Evolutionary conservation across 2,797 vertebrate genomes (phyloP).

Genomic region (Microctenopoma lineatum): DNA sequence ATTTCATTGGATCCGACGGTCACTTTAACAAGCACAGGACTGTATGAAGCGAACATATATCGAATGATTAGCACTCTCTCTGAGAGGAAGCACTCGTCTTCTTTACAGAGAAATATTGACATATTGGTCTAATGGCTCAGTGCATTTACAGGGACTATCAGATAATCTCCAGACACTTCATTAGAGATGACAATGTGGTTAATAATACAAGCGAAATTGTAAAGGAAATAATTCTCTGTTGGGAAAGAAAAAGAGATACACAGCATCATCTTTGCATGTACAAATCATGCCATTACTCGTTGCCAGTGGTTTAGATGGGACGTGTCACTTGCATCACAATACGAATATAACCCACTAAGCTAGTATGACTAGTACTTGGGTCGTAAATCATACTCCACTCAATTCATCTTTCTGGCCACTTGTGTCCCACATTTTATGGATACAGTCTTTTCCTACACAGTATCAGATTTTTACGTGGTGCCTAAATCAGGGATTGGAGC

Average conservation of each 20-base stretch:
- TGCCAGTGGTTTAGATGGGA: slow-evolving; percentile 31
- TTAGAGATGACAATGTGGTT: slow-evolving; percentile 34
- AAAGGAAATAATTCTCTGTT: background rate
- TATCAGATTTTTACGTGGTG: background rate
- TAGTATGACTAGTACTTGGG: slow-evolving; percentile 27
- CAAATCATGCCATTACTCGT: slow-evolving; percentile 41
- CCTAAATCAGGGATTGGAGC: background rate
- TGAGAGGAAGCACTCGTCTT: slow-evolving; percentile 10
- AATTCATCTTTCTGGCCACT: slow-evolving; percentile 25
- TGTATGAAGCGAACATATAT: slow-evolving; percentile 24
- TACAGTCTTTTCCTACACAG: background rate
- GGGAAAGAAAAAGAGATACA: background rate
- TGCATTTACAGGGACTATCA: slow-evolving; percentile 36
- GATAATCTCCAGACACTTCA: slow-evolving; percentile 54
- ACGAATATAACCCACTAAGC: slow-evolving; percentile 32
- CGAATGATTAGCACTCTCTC: slow-evolving; percentile 24
- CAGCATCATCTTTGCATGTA: background rate
- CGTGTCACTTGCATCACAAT: slow-evolving; percentile 46
- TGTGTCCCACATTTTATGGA: background rate
- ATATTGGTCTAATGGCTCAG: slow-evolving; percentile 31
- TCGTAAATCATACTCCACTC: slow-evolving; percentile 30
- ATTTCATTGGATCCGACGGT: slow-evolving; percentile 6
- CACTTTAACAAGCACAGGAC: slow-evolving; percentile 11
- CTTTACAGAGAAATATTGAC: slow-evolving; percentile 48
- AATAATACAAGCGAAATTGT: slow-evolving; percentile 13